Evolutionary conservation across 2,113 vertebrate genomes (phyloP).

Genomic region (Centropus bengalensis): DNA sequence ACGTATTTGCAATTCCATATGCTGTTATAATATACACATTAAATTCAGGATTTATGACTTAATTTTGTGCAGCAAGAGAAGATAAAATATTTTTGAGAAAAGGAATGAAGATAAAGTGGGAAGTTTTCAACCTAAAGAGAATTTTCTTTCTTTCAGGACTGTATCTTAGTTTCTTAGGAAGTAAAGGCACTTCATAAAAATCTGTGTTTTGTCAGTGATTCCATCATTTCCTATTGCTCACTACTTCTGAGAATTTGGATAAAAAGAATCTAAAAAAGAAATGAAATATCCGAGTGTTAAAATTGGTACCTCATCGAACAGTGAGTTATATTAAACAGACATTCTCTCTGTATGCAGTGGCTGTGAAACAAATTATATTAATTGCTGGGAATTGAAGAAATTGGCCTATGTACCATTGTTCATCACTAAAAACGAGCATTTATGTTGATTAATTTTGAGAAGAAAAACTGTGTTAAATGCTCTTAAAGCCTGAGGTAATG

Average conservation of each 20-base stretch:
- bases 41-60: constrained; percentile 26
- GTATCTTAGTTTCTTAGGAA: background rate
- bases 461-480: background rate
- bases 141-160: background rate
- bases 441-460: background rate
- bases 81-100: background rate
- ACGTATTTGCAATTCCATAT: background rate
- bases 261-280: background rate
- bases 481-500: background rate
- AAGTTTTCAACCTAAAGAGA: background rate
- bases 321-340: background rate
- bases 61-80: background rate
- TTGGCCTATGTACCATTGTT: fast-evolving
- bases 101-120: constrained; percentile 3
- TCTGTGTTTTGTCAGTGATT: background rate
- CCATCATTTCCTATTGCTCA: background rate
- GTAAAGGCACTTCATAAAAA: background rate
- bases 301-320: background rate
- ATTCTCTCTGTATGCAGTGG: background rate
- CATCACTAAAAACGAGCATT: background rate
- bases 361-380: background rate
- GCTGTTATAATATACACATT: background rate
- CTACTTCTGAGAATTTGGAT: background rate
- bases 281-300: background rate
- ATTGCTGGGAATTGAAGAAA: background rate